Evolutionary conservation across 2,888 invertebrate species (phyloP).

Genomic region (Iphiclides podalirius): DNA sequence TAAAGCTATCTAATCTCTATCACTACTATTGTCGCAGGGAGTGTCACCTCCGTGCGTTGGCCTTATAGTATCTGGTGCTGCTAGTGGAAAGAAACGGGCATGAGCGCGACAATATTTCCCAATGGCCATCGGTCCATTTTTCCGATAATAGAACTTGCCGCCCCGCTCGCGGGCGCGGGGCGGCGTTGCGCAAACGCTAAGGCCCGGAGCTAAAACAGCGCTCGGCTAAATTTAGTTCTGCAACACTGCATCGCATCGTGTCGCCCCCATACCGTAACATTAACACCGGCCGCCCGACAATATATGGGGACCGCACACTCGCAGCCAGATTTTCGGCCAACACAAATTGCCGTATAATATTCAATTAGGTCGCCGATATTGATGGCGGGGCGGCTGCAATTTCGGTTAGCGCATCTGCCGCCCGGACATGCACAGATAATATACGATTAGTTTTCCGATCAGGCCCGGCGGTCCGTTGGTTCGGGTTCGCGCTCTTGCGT

Average conservation of each 20-base stretch:
- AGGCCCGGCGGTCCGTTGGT: slow-evolving; percentile 12
- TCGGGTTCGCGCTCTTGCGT: background rate
- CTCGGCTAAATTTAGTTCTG: slow-evolving; percentile 65
- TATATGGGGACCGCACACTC: slow-evolving; percentile 72
- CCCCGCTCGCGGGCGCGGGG: slow-evolving; percentile 48
- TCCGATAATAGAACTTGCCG: slow-evolving; percentile 72
- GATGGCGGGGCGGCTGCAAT: slow-evolving; percentile 67
- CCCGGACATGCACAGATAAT: slow-evolving; percentile 54
- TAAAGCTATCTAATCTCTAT: too few relatives aligned
- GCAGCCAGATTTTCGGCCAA: slow-evolving; percentile 74
- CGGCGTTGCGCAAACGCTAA: slow-evolving; percentile 67
- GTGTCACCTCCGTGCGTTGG: too few relatives aligned
- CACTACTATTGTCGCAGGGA: too few relatives aligned
- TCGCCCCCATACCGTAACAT: slow-evolving; percentile 64
- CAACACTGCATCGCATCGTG: slow-evolving; percentile 64
- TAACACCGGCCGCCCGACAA: slow-evolving; percentile 56
- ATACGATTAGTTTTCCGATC: slow-evolving; percentile 73
- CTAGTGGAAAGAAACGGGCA: slow-evolving; percentile 3
- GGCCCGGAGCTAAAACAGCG: slow-evolving; percentile 66
- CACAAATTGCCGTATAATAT: slow-evolving; percentile 78
- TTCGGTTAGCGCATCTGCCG: slow-evolving; percentile 75
- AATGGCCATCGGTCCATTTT: slow-evolving; percentile 51
- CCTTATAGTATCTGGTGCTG: too few relatives aligned
- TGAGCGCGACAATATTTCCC: slow-evolving; percentile 39
- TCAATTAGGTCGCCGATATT: slow-evolving; percentile 75